These are phyloP conservation scores for Cordylochernes scorpioides DNA, from an alignment of 2,888 invertebrate species.

Conservation along the genomic window DNA sequence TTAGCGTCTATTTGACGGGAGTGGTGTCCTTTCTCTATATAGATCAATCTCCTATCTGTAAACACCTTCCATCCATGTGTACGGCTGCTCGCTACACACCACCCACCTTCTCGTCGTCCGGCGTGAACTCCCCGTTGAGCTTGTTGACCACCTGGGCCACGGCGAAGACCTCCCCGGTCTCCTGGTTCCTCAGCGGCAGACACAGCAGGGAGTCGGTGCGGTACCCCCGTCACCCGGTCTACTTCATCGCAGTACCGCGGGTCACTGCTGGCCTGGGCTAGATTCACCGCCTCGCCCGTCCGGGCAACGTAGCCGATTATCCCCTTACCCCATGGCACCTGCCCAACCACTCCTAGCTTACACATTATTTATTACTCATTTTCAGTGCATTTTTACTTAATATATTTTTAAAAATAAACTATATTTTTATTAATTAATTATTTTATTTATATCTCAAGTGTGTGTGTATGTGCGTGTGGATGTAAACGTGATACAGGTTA, in stretches of 20 bases:
- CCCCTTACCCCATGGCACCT: conserved; percentile 28
- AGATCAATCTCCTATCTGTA: too few relatives aligned
- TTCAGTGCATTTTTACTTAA: too few relatives aligned
- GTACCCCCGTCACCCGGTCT: conserved; percentile 25
- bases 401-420: too few relatives aligned
- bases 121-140: conserved; percentile 20
- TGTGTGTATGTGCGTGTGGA: too few relatives aligned
- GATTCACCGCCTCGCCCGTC: conserved; percentile 26
- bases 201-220: conserved; percentile 23
- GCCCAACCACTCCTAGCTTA: too few relatives aligned
- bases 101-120: conserved; percentile 24
- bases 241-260: conserved; percentile 27
- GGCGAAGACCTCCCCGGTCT: conserved; percentile 22
- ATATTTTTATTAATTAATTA: too few relatives aligned
- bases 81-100: conserved; percentile 1
- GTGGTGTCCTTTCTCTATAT: too few relatives aligned
- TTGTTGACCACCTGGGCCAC: conserved; percentile 25
- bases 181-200: conserved; percentile 22
- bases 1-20: too few relatives aligned
- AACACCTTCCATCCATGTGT: too few relatives aligned
- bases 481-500: too few relatives aligned
- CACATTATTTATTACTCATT: too few relatives aligned
- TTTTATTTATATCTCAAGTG: too few relatives aligned
- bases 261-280: conserved; percentile 26
- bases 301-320: conserved; percentile 28